Base-by-base conservation (phyloP, 2,888 invertebrate species). In the Synergus japonicus region DNA sequence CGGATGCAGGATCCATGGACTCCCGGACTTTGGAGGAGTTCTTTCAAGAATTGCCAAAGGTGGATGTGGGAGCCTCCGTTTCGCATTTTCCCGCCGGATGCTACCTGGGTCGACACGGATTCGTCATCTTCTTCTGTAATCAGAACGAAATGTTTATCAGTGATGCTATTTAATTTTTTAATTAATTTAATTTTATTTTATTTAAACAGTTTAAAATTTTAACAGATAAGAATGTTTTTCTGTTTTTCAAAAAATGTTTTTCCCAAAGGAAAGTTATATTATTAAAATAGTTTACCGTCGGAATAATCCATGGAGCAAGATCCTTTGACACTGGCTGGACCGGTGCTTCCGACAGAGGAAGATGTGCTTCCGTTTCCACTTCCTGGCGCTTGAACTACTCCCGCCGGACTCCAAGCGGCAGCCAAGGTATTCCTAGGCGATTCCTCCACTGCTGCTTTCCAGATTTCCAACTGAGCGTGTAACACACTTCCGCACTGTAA, bases 31-130 rank as follows among this genome's bases (percentile, higher is more conserved):
- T 97, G 95, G 1, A 99, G 94, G 18, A 99, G 95, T 92, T 99
- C 99, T 92, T 98, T 98, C 78, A 99, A 94, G 93, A 99, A 99
- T 93, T 99, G 99, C 99, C 99, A 99, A 69, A 99, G 94, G 92
- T 99, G 99, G 87, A 99, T 99, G 92, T 98, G 98, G 0, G 98
- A 97, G 84, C 97, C 96, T 73, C 95, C 95, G 79, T 88, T 90
- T 12, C 90, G 87, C 18, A 90, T 88, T 81, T 90, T 90, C 0
- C 88, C 85, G 43, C 87, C 79, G 69, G 85, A 41, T 78, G 79
- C 64, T 8, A 49, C 12, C 18, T 83, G 84, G 1, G 73, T 78
- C 64, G 84, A 65, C 49, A 76, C 77, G 4, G 46, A 87, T 82
- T 94, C 94, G 4, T 94, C 94, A 80, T 95, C 95, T 60, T 95